Base-by-base conservation (phyloP, 2,888 invertebrate species). In the Cylindroiulus punctatus region DNA sequence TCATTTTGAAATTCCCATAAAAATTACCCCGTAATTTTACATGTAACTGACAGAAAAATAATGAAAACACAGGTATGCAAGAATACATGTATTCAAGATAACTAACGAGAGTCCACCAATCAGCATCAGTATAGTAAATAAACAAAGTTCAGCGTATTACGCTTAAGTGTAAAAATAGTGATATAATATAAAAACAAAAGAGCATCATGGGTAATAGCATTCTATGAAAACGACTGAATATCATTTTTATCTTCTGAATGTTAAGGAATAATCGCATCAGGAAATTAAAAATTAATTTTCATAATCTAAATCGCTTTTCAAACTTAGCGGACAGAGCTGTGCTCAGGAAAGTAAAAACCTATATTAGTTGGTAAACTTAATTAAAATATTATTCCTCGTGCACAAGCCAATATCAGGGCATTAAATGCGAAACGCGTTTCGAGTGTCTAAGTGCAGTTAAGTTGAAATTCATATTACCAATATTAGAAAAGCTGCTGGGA, bases 391-490 rank as follows among this genome's bases (percentile, higher is more conserved):
- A 76, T 76, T 76, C 30, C 12, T 30, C 3, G 76, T 30, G 76
- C 76, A 76, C 76, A 14, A 76, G 76, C 76, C 76, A 76, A 76
- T 76, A 76, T 76, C 22, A 30, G 76, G 76, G 26, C 76, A 76
- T 76, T 76, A 76, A 76, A 76, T 76, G 76, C 76, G 76, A 30
- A 76, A 76, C 30, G 76, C 76, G 30, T 76, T 76, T 76, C 30
- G 76, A 76, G 76, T 76, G 76, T 76, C 65, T 65, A 76, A 76
- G 76, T 76, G 76, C 76, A 76, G 76, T 76, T 76, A 76, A 76
- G 76, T 76, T 76, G 76, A 76, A 76, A 76, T 76, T 76, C 76
- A 30, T 76, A 76, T 57, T 57, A 57, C 22, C 57, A 57, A 57
- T 76, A 76, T 76, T 30, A 76, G 76, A 76, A 76, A 76, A 76